Percentiles rank a stretch among this genome's conserved stretches.
Conservation (phyloP, 2,113 vertebrate genomes). For the Pipa parva region DNA sequence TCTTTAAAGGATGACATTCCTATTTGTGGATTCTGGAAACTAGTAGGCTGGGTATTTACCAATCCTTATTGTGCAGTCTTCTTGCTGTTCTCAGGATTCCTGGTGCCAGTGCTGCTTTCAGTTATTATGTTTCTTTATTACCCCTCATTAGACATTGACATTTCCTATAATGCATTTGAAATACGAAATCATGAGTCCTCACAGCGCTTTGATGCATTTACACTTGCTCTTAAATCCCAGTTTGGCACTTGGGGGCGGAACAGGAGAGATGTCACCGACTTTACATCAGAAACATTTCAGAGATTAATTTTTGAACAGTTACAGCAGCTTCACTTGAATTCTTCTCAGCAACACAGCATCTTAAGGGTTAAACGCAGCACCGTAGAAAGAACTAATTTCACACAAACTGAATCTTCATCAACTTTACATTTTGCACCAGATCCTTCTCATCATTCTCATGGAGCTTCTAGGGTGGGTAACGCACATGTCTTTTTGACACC, state of each 20-base stretch:
- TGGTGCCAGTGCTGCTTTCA: constrained; percentile 77
- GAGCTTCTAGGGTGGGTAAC: constrained; percentile 58
- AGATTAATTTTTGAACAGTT: constrained; percentile 78
- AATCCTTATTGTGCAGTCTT: constrained; percentile 75
- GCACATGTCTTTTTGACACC: constrained; percentile 61
- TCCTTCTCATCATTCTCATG: constrained; percentile 37
- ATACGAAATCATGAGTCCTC: constrained; percentile 94
- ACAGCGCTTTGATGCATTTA: constrained; percentile 85
- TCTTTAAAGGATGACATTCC: constrained; percentile 42
- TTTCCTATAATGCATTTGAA: constrained; percentile 96
- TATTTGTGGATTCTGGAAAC: constrained; percentile 69
- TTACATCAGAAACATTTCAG: constrained; percentile 71
- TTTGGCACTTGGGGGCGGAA: constrained; percentile 89
- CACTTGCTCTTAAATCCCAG: constrained; percentile 87
- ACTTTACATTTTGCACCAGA: constrained; percentile 7
- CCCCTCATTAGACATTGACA: constrained; percentile 91
- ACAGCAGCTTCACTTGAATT: constrained; percentile 56
- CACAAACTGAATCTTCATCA: background rate
- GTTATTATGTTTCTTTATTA: constrained; percentile 87
- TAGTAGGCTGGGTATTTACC: constrained; percentile 86
- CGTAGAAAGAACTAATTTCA: fast-evolving
- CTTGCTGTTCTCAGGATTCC: constrained; percentile 74
- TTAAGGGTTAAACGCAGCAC: constrained; percentile 19
- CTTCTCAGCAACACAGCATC: background rate
- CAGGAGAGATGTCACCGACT: constrained; percentile 76